These are phyloP conservation scores for Microctenopoma stevenorrisi DNA, from an alignment of 2,797 vertebrate genomes.

Conservation along the genomic window DNA sequence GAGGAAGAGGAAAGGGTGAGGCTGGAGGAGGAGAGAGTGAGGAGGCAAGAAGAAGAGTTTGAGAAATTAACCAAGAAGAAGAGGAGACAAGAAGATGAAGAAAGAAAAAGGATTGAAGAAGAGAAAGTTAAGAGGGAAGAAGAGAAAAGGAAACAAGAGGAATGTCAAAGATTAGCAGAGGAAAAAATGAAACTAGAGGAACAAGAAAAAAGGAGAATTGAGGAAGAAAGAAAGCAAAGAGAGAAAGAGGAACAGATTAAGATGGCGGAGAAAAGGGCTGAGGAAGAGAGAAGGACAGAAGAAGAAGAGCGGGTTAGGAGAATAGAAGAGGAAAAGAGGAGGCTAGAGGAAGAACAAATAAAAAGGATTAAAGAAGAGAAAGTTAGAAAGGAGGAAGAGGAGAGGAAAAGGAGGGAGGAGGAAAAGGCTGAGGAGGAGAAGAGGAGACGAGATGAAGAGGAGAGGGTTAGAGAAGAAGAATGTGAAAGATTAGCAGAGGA, in stretches of 20 bases:
- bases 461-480: constrained; percentile 2
- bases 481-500: background rate
- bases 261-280: background rate
- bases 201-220: background rate
- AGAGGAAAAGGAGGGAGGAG: background rate
- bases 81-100: constrained; percentile 8
- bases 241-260: too few relatives aligned
- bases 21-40: constrained; percentile 19
- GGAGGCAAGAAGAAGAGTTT: constrained; percentile 1
- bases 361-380: background rate
- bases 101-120: background rate
- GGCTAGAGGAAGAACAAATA: background rate
- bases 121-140: background rate
- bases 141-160: background rate
- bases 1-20: constrained; percentile 34
- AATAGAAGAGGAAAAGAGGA: background rate
- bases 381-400: constrained; percentile 2
- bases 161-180: background rate
- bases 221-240: constrained; percentile 9
- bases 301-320: background rate
- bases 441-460: background rate
- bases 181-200: background rate
- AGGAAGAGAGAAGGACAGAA: constrained; percentile 1
- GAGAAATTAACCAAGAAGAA: constrained; percentile 4
- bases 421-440: background rate